phyloP scores from a whole-genome alignment of 1,140 invertebrate species.

The Drosophila parvula region DNA sequence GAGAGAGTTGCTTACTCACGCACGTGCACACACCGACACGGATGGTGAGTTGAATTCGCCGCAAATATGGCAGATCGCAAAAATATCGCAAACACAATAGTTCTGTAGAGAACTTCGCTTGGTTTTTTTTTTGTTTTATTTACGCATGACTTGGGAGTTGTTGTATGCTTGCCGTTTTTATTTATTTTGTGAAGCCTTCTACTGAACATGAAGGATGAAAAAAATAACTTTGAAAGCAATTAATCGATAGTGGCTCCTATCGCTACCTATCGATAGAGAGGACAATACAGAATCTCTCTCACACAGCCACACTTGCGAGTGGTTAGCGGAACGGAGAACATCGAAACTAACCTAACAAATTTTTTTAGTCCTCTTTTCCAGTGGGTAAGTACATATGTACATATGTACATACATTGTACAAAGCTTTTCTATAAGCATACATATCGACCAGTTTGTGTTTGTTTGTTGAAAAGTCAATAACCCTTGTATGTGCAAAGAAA shows the following conservation, averaged over 20 bases:
- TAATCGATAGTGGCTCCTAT: not conserved
- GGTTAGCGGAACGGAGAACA: not conserved
- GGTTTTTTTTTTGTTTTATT: not conserved
- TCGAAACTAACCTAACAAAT: not conserved
- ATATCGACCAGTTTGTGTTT: too few relatives aligned
- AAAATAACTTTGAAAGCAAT: not conserved
- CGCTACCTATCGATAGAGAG: not conserved
- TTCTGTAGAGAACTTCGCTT: not conserved
- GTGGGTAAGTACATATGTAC: slow-evolving; percentile 10
- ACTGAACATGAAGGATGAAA: too few relatives aligned
- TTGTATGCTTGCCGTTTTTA: too few relatives aligned
- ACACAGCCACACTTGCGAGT: not conserved
- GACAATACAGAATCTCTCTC: not conserved
- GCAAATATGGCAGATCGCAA: slow-evolving; percentile 6
- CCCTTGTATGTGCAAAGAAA: too few relatives aligned
- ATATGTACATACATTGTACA: too few relatives aligned
- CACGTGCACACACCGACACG: slow-evolving; percentile 1
- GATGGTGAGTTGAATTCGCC: slow-evolving; percentile 28
- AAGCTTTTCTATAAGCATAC: too few relatives aligned
- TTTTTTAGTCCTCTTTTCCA: not conserved
- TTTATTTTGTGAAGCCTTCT: too few relatives aligned
- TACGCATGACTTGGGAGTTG: not conserved
- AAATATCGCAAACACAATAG: not conserved
- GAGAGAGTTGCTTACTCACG: not conserved
- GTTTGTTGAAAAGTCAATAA: too few relatives aligned